Base-by-base conservation (phyloP, 1,140 invertebrate genomes). In the Anadara kagoshimensis region DNA sequence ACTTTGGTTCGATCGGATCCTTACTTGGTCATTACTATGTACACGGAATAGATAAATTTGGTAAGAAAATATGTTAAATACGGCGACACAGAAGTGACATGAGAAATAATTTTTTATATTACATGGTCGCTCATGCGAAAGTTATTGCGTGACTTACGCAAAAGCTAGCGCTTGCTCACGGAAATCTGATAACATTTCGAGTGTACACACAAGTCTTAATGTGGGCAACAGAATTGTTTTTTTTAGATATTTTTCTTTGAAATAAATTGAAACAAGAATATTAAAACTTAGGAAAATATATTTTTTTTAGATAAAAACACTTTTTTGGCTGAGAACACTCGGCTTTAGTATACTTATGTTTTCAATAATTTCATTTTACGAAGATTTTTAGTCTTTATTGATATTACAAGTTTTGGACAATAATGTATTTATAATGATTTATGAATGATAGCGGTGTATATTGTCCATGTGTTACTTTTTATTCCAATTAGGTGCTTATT, bases 1-100 rank as follows among this genome's bases (percentile, higher is more conserved):
- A 82, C 69, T 85, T 83, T 78, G 84, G 82, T 7, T 72, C 79
- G 14, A 76, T 85, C 68, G 84, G 84, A n/a, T 69, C 67, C 43
- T 59, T 81, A 7, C 29, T 85, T 3, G 81, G 45, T 0, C 78
- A 82, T 49, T 71, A 80, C 62, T 43, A 82, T 5, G 56, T 83
- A 0, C 78, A 83, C 64, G 79, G 75, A 1, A 76, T 84, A 10
- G 84, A 84, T 45, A 75, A 80, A 44, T 68, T 61, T 45, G 84
- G 84, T 84, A 76, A 77, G 77, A 49, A 44, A 5, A 26, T 5
- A 51, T 20, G 14, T 56, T 36, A 59, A 58, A 16, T 62, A 41
- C 7, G 0, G 5, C 5, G n/a, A 12, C 5, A 16, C 1, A n/a
- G n/a, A n/a, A n/a, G n/a, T n/a, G n/a, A n/a, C n/a, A n/a, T n/a